Evolutionary conservation across 2,888 invertebrate genomes (phyloP), one percentile per base, ranked within the genome.

Genomic region (Leucoma salicis): DNA sequence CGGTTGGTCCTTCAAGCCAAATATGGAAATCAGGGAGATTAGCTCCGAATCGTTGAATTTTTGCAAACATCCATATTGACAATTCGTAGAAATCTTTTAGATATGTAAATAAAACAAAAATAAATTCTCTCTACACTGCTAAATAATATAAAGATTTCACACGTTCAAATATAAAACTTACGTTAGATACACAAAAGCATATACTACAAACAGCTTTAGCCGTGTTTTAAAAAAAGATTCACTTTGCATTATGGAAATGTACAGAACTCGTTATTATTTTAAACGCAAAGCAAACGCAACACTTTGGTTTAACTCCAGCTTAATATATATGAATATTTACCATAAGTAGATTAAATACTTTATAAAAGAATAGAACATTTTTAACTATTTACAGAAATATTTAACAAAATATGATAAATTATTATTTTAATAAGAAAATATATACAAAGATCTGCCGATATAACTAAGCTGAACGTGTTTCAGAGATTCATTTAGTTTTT

Each of bases 221-320:
- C 74, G 79, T 70, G 74, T 69, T 67, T 66, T 66, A 67, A 65
- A 60, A 18, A 2, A 73, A 40, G 80, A 82, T 74, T 66, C 60
- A 82, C 86, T 85, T 84, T 79, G 84, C 86, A 68, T 64, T 10
- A 68, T 68, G 56, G 55, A 65, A 79, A 80, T 82, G 64, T 82
- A 86, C 81, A 84, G 42, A 33, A 49, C 33, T 42, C 45, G 52
- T 56, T 49, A 46, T 52, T 46, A 14, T 53, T 50, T 58, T 53
- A 59, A 62, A 55, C 70, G 84, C 86, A 87, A 86, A 88, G 85
- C 74, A 74, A 82, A 86, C 86, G 78, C 78, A 84, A 85, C 83
- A 88, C 91, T 92, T 92, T 92, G 92, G 92, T 92, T 91, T 91
- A 90, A 90, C 90, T 92, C 92, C 92, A 92, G 92, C 92, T 91